Evolutionary conservation across 2,888 invertebrate genomes (phyloP), one percentile per base, ranked within the genome.

Genomic region (Diadegma fenestrale): DNA sequence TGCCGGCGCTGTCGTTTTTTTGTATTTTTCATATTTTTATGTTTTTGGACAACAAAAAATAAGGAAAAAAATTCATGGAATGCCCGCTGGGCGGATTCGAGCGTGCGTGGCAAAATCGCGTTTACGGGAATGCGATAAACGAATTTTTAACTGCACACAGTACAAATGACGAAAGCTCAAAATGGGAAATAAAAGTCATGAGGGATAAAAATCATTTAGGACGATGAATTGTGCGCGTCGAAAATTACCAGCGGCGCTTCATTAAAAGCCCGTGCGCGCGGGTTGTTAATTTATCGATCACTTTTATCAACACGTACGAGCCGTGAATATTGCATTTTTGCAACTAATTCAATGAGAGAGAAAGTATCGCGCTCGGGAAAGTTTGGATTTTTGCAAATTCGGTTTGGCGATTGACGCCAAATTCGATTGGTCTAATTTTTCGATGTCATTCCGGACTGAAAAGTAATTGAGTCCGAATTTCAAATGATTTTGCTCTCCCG

Each of bases 141-240:
- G 73, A 73, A 83, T 72, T 64, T 54, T 26, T 71, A 71, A 45
- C 48, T 33, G n/a, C n/a, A 33, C 30, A 45, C 17, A 19, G 14
- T 71, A 77, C 80, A 66, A 80, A 84, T 84, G 72, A 77, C 76
- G 22, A 22, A 54, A 63, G 78, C 72, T 33, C 30, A 45, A 43
- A 77, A 72, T 4, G 33, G 48, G 72, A 66, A 77, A 80, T 68
- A 30, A 77, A 72, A 33, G 80, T 72, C 33, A 66, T 17, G n/a
- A 26, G 48, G 51, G 33, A 68, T 76, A 69, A 83, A 79, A 79
- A 75, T 83, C 71, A 43, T 33, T 68, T 37, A 41, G 66, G 37
- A 30, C 61, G 69, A 33, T 69, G 33, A 69, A 82, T 76, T 48
- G 61, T 43, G 19, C 30, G 12, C 73, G 73, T 12, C 26, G 8